phyloP scores from a whole-genome alignment of 1,140 invertebrate genomes.

The Pararge aegeria region DNA sequence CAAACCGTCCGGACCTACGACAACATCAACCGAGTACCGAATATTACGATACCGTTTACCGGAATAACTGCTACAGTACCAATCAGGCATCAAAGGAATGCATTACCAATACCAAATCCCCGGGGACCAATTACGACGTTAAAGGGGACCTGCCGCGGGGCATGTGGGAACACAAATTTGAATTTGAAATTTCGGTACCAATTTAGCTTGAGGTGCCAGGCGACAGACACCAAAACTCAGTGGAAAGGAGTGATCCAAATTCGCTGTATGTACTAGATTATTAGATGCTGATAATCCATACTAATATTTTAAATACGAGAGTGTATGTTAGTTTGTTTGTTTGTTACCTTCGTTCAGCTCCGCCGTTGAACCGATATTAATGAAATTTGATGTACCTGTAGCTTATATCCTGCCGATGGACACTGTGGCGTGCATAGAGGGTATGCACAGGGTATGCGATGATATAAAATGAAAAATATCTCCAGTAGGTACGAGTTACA shows the following conservation, averaged over 20 bases:
- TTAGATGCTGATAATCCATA: constrained; percentile 28
- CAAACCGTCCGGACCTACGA: background rate
- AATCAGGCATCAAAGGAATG: constrained; percentile 64
- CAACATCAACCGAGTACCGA: background rate
- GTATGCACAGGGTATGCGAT: no score
- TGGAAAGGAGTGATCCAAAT: constrained; percentile 59
- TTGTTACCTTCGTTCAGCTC: no score
- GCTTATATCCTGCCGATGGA: no score
- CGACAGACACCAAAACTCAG: constrained; percentile 59
- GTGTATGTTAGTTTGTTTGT: no score
- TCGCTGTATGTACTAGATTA: constrained; percentile 36
- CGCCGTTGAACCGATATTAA: no score
- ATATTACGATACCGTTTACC: constrained; percentile 6
- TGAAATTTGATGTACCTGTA: no score
- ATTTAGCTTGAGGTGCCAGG: constrained; percentile 69
- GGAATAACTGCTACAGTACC: constrained; percentile 22
- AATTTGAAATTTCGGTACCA: constrained; percentile 72
- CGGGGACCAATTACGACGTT: constrained; percentile 69
- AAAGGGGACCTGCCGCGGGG: constrained; percentile 54
- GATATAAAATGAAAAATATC: no score
- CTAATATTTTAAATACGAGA: no score
- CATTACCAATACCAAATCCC: constrained; percentile 47
- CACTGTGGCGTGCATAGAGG: no score
- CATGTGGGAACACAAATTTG: constrained; percentile 57
- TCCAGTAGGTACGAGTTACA: no score